Conservation (phyloP, 2,888 invertebrate genomes). For the Archips xylosteana region DNA sequence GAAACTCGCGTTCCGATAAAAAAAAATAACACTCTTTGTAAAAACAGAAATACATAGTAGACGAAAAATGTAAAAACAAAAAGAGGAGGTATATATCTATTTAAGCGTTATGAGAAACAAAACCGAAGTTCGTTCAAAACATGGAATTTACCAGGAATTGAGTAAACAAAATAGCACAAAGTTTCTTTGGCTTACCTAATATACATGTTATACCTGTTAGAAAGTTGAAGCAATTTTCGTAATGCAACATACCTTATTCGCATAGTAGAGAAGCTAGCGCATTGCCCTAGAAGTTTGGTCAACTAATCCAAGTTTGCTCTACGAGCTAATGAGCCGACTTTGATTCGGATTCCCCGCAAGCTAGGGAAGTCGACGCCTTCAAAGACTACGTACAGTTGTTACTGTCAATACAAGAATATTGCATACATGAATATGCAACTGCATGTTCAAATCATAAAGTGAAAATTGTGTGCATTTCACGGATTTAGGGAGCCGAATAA, state of each 20-base stretch:
- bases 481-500: background rate
- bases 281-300: conserved; percentile 71
- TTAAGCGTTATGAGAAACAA: background rate
- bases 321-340: conserved; percentile 83
- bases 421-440: background rate
- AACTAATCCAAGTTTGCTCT: conserved; percentile 85
- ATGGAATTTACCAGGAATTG: conserved; percentile 12
- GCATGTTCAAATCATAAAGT: background rate
- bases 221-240: conserved; percentile 45
- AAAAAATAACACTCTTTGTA: too few relatives aligned
- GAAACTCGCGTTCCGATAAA: too few relatives aligned
- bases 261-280: conserved; percentile 51
- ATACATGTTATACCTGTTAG: conserved; percentile 36
- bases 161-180: conserved; percentile 30
- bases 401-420: background rate
- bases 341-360: conserved; percentile 76
- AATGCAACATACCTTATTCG: conserved; percentile 60
- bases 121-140: conserved; percentile 8
- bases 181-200: conserved; percentile 28
- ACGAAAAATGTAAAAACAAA: background rate
- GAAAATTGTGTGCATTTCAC: background rate
- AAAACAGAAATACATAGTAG: too few relatives aligned
- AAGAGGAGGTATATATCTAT: background rate
- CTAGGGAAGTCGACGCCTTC: conserved; percentile 61
- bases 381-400: conserved; percentile 50